phyloP scores from a whole-genome alignment of 2,113 vertebrate genomes.

The Percina caprodes region DNA sequence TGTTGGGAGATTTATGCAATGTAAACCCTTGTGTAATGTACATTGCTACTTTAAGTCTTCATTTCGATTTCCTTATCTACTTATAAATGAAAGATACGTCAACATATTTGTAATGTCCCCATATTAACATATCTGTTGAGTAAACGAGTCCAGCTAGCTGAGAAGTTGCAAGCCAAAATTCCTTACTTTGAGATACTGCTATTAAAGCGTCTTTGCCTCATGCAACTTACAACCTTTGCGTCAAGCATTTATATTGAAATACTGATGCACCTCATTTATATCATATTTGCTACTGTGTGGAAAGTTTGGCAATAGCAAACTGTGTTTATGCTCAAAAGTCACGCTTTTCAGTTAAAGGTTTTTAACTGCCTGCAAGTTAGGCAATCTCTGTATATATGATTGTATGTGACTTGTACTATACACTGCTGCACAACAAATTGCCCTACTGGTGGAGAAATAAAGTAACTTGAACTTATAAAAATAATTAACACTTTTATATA shows the following conservation, averaged over 20 bases:
- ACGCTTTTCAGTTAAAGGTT: background rate
- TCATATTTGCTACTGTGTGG: background rate
- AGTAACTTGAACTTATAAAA: too few relatives aligned
- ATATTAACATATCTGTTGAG: slow-evolving; percentile 6
- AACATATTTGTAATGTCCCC: background rate
- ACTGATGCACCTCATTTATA: slow-evolving; percentile 20
- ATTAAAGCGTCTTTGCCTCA: slow-evolving; percentile 2
- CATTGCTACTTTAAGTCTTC: slow-evolving; percentile 9
- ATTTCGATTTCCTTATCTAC: slow-evolving; percentile 6
- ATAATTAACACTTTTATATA: too few relatives aligned
- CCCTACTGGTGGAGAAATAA: too few relatives aligned
- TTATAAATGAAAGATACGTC: slow-evolving; percentile 30
- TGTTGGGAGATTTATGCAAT: background rate
- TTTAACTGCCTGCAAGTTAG: too few relatives aligned
- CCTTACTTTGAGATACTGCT: slow-evolving; percentile 41
- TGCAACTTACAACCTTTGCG: slow-evolving; percentile 21
- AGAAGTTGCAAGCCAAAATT: slow-evolving; percentile 32
- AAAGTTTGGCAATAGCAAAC: slow-evolving; percentile 6
- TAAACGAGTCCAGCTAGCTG: slow-evolving; percentile 11
- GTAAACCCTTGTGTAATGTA: slow-evolving; percentile 28
- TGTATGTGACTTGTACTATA: too few relatives aligned
- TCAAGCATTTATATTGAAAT: slow-evolving; percentile 36
- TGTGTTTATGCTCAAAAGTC: slow-evolving; percentile 19
- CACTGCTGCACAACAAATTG: too few relatives aligned
- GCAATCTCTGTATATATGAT: too few relatives aligned